Conservation (phyloP, 1,140 invertebrate genomes). For the Drosophila lowei region DNA sequence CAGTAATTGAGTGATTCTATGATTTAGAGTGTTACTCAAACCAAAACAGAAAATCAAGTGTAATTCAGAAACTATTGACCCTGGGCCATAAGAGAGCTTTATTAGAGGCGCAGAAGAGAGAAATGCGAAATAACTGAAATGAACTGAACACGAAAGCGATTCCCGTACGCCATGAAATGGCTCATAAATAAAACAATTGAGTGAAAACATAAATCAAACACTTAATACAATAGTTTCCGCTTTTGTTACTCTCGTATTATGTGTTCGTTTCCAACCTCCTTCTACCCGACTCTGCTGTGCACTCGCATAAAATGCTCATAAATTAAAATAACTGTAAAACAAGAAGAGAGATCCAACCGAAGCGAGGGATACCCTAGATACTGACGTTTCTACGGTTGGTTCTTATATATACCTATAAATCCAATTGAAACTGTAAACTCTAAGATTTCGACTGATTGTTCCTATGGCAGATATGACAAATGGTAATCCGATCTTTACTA, state of each 20-base stretch:
- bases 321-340: constrained; percentile 81
- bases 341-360: constrained; percentile 8
- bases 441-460: too few species aligned
- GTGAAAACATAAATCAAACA: constrained; percentile 79
- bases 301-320: constrained; percentile 78
- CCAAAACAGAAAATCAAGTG: constrained; percentile 12
- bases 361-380: too few species aligned
- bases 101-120: too few species aligned
- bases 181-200: constrained; percentile 81
- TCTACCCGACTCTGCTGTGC: constrained; percentile 39
- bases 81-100: constrained; percentile 24
- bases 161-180: constrained; percentile 31
- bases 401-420: too few species aligned
- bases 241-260: constrained; percentile 69
- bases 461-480: too few species aligned
- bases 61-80: constrained; percentile 11
- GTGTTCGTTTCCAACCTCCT: constrained; percentile 61
- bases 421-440: too few species aligned
- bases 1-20: not conserved
- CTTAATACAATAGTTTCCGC: constrained; percentile 81
- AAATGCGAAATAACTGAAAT: constrained; percentile 18
- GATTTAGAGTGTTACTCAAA: constrained; percentile 2
- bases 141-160: constrained; percentile 16
- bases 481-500: too few species aligned
- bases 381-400: too few species aligned